These are phyloP conservation scores for Cladorhizidae sp. DNA, from an alignment of 37 sponge, comb jelly and placozoan species.

Conservation along the genomic window DNA sequence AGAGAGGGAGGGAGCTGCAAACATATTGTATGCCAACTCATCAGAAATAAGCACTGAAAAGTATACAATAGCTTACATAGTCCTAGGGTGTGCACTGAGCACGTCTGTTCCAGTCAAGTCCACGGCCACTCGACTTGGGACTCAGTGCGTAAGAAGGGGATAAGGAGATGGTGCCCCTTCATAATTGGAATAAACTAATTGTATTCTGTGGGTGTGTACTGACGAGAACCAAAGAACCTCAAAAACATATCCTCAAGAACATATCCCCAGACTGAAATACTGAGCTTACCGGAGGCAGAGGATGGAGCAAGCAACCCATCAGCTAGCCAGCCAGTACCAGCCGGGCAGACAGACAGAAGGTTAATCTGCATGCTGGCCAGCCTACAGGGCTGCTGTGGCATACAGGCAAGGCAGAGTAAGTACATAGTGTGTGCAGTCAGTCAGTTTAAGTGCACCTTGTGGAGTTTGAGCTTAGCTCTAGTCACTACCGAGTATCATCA, in stretches of 20 bases:
- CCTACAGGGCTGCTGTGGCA: slow-evolving; percentile 8
- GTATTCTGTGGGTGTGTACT: slow-evolving; percentile 9
- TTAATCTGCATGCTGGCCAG: slow-evolving; percentile 11
- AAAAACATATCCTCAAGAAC: no score
- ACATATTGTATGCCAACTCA: no score
- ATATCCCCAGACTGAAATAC: not conserved
- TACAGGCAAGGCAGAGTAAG: not conserved
- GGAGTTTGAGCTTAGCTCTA: no score
- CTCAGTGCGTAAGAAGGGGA: no score
- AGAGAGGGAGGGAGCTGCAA: no score
- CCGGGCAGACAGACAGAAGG: not conserved
- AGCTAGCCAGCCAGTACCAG: not conserved
- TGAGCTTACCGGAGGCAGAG: slow-evolving; percentile 6
- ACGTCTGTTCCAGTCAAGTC: no score
- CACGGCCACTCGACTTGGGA: no score
- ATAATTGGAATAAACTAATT: not conserved
- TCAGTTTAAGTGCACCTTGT: no score
- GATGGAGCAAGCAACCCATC: not conserved
- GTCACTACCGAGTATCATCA: no score
- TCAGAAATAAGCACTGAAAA: no score
- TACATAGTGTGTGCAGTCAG: slow-evolving; percentile 4
- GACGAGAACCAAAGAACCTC: not conserved
- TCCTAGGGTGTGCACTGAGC: no score
- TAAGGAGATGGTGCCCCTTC: not conserved
- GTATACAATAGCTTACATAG: no score